These are phyloP conservation scores for Gallinago nigripennis DNA, from an alignment of 2,797 vertebrate species.

Conservation along the genomic window DNA sequence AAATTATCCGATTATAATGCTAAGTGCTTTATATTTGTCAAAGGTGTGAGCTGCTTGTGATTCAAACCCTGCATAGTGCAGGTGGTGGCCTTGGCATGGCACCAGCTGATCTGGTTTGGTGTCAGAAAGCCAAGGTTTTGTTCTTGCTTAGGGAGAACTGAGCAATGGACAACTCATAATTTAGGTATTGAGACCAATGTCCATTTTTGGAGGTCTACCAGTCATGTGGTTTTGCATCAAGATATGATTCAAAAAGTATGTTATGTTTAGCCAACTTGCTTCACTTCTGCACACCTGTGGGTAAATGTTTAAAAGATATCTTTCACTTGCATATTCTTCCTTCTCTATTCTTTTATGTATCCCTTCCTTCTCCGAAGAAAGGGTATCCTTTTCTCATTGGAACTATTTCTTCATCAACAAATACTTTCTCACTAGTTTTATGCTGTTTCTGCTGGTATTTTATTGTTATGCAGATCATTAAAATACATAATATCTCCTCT, in stretches of 20 bases:
- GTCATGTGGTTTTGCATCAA: background rate
- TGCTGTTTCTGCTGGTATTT: background rate
- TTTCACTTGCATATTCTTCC: background rate
- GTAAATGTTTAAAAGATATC: background rate
- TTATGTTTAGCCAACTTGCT: background rate
- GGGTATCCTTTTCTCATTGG: background rate
- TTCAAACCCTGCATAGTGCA: background rate
- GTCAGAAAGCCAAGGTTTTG: background rate
- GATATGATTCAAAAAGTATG: background rate
- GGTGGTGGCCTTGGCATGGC: background rate
- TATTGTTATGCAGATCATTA: background rate
- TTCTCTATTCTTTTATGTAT: background rate
- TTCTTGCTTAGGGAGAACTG: background rate
- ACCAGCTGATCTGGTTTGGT: background rate
- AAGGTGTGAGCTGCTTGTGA: background rate
- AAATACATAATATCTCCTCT: background rate
- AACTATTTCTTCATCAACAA: background rate
- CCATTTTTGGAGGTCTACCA: background rate
- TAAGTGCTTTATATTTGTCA: background rate
- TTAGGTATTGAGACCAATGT: background rate
- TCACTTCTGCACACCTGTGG: background rate
- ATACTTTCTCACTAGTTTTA: background rate
- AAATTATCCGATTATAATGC: background rate
- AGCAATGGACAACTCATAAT: background rate
- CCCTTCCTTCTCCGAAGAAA: background rate